Base-by-base conservation (phyloP, 2,797 vertebrate genomes). In the Sebastiscus tertius region DNA sequence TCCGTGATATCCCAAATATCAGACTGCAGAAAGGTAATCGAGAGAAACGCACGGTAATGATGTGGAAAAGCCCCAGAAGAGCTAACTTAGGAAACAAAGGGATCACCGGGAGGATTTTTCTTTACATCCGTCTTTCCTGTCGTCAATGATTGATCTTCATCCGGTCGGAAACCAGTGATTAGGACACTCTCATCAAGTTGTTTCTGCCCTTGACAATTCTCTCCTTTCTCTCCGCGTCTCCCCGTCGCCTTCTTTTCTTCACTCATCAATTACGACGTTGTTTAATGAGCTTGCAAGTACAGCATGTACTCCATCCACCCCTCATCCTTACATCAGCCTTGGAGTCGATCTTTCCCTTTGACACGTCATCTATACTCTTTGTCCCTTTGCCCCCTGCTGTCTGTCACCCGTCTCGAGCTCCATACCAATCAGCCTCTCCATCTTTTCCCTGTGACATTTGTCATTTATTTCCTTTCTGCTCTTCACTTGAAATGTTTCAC, bases 281-380 rank as follows among this genome's bases (percentile, higher is more conserved):
- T 81, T 88, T 91, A 93, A 92, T 88, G 88, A 91, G 88, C 88
- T 85, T 79, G 79, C 82, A 82, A 84, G 81, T 89, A 72, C 82
- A 79, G 58, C 69, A 8, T 77, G 66, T 76, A 36, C 79, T 63
- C 60, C 49, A 36, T 78, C 78, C 78, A 24, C 59, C 71, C 66
- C 64, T 76, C 77, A 82, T 84, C 83, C 79, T 71, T 26, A 56
- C 82, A 65, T 73, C 77, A 70, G 76, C 70, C 68, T 20, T 3
- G 4, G 8, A 42, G 69, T 79, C 46, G 20, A 52, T 61, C 63
- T 58, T 54, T 71, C 67, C 75, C 58, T 83, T 34, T 79, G 63
- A 72, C 86, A 55, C 22, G 4, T 87, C 73, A 22, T 85, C 82
- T 54, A 22, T 76, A 60, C 79, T 77, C 79, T 74, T 83, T 84